These are phyloP conservation scores for Dendrocincla fuliginosa DNA, from an alignment of 2,797 vertebrate species.

Conservation along the genomic window DNA sequence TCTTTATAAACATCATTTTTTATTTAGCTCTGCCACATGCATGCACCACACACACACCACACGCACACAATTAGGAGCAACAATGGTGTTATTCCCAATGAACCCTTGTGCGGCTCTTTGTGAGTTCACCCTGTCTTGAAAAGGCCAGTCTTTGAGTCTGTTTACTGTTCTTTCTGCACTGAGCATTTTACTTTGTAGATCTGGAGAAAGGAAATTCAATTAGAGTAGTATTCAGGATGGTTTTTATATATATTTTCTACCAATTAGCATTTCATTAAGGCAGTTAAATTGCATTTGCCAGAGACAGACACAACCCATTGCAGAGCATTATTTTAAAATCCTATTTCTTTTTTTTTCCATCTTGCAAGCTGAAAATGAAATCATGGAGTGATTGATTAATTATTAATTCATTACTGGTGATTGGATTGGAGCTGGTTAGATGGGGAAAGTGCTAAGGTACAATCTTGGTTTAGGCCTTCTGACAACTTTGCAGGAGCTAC, in stretches of 20 bases:
- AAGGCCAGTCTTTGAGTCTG: constrained; percentile 19
- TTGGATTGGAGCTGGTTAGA: neutral
- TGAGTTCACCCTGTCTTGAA: neutral
- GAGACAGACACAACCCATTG: constrained; percentile 64
- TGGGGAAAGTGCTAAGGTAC: neutral
- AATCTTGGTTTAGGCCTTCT: neutral
- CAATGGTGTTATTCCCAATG: constrained; percentile 1
- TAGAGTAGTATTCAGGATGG: constrained; percentile 64
- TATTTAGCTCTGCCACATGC: constrained; percentile 1
- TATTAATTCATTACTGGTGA: constrained; percentile 65
- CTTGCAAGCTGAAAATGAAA: constrained; percentile 63
- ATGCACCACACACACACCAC: neutral
- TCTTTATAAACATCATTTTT: constrained; percentile 39
- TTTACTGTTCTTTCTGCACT: constrained; percentile 47
- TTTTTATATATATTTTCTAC: constrained; percentile 70
- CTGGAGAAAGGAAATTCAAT: constrained; percentile 68
- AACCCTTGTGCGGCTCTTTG: neutral
- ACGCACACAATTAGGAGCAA: neutral
- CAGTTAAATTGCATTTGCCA: constrained; percentile 73
- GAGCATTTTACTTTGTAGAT: constrained; percentile 15
- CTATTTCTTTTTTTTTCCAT: constrained; percentile 12
- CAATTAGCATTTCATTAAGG: constrained; percentile 80
- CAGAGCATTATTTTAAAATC: constrained; percentile 67
- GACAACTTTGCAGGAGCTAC: neutral
- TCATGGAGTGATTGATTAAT: constrained; percentile 58